phyloP scores from a whole-genome alignment of 2,113 vertebrate species.

The Balaenoptera acutorostrata region DNA sequence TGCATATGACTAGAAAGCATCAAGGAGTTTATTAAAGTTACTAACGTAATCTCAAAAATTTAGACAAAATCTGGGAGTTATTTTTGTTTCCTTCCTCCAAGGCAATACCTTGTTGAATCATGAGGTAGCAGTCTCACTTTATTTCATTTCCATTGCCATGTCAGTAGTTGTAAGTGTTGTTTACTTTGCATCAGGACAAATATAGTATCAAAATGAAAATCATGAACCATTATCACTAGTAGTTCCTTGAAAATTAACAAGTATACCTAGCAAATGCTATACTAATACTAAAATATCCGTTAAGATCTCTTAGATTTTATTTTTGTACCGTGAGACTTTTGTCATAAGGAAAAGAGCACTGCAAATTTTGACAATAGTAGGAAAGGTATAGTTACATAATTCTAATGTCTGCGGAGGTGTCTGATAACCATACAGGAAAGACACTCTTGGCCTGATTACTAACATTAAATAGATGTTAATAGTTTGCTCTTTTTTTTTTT shows the following conservation, averaged over 20 bases:
- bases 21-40: not conserved
- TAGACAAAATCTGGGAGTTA: not conserved
- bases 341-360: constrained; percentile 21
- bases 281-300: not conserved
- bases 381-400: not conserved
- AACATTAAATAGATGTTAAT: not conserved
- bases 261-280: not conserved
- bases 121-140: not conserved
- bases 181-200: not conserved
- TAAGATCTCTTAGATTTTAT: not conserved
- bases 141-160: not conserved
- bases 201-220: not conserved
- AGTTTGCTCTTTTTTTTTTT: not conserved
- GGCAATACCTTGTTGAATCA: not conserved
- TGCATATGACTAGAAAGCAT: not conserved
- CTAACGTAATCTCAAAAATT: not conserved
- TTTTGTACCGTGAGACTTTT: not conserved
- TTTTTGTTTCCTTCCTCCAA: not conserved
- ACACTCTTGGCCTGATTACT: not conserved
- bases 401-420: not conserved
- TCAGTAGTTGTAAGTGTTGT: not conserved
- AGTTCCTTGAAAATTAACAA: not conserved
- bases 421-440: not conserved
- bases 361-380: not conserved
- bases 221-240: not conserved